Evolutionary conservation across 2,113 vertebrate species (phyloP), one percentile per base, ranked within the genome.

Genomic region (Embiotoca jacksoni): DNA sequence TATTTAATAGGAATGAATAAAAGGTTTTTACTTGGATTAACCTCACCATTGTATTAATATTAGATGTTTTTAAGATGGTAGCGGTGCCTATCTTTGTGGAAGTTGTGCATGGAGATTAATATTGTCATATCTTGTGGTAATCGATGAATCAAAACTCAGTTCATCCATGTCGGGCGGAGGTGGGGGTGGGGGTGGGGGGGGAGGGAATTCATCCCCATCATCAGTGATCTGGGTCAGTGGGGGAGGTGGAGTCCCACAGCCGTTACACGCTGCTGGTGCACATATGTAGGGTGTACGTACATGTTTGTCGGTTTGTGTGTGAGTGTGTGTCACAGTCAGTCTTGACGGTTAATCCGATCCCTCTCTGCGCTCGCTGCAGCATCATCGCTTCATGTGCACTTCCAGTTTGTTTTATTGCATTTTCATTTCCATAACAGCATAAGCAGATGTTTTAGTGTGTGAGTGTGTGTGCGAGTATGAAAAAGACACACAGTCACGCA

Each of bases 171-270:
- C 33, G 44, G 4, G 23, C 23, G 23, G 23, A 23, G 0, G 23
- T 6, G 3, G 5, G 4, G 36, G 47, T 14, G 15, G 16, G 30
- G 4, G 10, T 0, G 33, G 15, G 16, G 30, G 4, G 10, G 0
- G 33, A 2, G 15, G 52, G 55, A 50, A 31, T 68, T 87, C 60
- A 87, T 80, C 81, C 74, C 30, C 55, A 64, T 49, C 54, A 9
- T 76, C 41, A 46, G 72, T 72, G 81, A 92, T 90, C 85, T 91
- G 89, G 90, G 90, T 91, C 89, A 93, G 60, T 81, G 67, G 72
- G 89, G 91, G 88, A 81, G 84, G 80, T 76, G 75, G 64, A 55
- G 56, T 67, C 46, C 59, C 57, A 80, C 80, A 91, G 85, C 85
- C 91, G 89, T 85, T 90, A 78, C 44, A 68, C 49, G n/a, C 70